Percentiles rank a stretch among this genome's conserved stretches.
These are phyloP conservation scores for Apeltes quadracus DNA, from an alignment of 2,113 vertebrate genomes.

Conservation along the genomic window DNA sequence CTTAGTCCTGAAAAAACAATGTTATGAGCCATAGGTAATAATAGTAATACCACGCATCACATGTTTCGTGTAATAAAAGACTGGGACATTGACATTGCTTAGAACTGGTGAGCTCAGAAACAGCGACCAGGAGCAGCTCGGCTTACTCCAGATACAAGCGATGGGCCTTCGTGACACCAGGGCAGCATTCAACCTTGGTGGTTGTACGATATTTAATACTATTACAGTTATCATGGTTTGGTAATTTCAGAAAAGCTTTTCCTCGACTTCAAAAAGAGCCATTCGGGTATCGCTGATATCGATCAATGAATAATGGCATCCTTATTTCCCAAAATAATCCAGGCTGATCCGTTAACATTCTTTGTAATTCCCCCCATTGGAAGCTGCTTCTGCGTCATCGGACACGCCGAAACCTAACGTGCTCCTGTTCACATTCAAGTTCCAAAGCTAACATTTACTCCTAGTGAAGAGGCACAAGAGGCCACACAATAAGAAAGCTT, in stretches of 20 bases:
- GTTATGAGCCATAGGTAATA: neutral
- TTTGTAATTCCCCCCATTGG: too few species aligned
- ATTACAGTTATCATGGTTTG: too few species aligned
- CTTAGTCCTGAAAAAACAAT: neutral
- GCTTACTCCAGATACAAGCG: neutral
- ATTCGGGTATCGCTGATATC: too few species aligned
- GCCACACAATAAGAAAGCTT: neutral
- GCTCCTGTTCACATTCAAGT: neutral
- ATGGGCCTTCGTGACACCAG: neutral
- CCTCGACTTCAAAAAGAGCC: too few species aligned
- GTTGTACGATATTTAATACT: too few species aligned
- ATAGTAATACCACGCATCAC: neutral
- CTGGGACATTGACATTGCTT: neutral
- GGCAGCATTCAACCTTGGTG: neutral
- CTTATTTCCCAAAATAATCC: neutral
- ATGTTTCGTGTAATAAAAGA: neutral
- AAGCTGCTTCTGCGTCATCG: neutral
- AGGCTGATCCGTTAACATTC: neutral
- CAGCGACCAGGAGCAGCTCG: too few species aligned
- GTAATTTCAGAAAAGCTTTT: too few species aligned
- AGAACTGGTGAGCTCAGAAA: neutral
- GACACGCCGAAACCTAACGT: neutral
- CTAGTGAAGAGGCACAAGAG: conserved; percentile 1
- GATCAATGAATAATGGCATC: neutral
- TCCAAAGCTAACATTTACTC: neutral